Conservation (phyloP, 2,797 vertebrate species). For the Phylloscopus collybita region DNA sequence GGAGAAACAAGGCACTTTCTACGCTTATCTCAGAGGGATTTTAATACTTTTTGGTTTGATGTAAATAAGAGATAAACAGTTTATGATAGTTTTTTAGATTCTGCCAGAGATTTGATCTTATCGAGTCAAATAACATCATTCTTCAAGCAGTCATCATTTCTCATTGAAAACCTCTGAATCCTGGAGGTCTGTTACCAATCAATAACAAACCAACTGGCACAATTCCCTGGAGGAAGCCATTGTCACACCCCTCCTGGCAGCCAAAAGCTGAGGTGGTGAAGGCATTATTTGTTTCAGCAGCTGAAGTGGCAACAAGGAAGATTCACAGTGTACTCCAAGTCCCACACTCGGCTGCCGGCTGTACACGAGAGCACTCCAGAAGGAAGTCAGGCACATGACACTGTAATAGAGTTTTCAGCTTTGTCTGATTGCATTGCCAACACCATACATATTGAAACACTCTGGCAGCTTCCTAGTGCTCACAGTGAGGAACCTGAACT, state of each 20-base stretch:
- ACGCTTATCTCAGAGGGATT: background rate
- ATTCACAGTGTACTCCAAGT: background rate
- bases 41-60: background rate
- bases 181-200: background rate
- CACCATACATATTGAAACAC: conserved; percentile 81
- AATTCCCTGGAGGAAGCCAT: background rate
- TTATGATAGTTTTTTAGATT: background rate
- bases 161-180: background rate
- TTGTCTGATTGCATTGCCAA: conserved; percentile 74
- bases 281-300: background rate
- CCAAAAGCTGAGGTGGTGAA: background rate
- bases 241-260: background rate
- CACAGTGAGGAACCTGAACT: conserved; percentile 81
- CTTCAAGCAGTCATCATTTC: background rate
- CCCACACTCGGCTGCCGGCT: background rate
- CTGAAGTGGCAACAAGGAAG: background rate
- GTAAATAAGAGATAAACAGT: background rate
- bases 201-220: background rate
- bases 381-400: conserved; percentile 57
- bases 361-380: conserved; percentile 3
- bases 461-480: conserved; percentile 78
- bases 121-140: background rate
- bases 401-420: conserved; percentile 60
- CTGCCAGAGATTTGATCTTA: background rate
- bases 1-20: background rate